These are phyloP conservation scores for Chironomus riparius DNA, from an alignment of 2,888 invertebrate species.

Conservation along the genomic window DNA sequence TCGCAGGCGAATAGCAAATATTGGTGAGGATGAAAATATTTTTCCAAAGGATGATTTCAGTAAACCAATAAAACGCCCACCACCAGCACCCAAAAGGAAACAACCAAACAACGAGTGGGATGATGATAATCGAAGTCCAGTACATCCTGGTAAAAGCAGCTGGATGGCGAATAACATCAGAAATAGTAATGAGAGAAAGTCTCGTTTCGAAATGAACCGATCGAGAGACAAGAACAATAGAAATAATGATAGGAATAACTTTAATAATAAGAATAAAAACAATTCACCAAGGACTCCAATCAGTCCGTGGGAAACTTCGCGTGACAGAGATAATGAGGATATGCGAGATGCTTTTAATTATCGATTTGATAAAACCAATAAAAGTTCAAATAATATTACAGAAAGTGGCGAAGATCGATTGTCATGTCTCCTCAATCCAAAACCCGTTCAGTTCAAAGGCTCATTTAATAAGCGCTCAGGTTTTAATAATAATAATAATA, in stretches of 20 bases:
- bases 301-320: background rate
- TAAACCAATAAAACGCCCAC: background rate
- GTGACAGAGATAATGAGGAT: background rate
- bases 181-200: background rate
- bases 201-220: background rate
- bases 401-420: background rate
- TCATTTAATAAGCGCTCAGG: constrained; percentile 19
- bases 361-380: background rate
- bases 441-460: constrained; percentile 13
- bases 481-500: background rate
- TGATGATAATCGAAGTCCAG: background rate
- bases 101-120: background rate
- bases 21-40: background rate
- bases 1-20: background rate
- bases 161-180: background rate
- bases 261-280: background rate
- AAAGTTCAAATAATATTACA: background rate
- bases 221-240: background rate
- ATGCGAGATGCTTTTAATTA: background rate
- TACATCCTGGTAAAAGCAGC: background rate
- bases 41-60: background rate
- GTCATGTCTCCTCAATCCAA: background rate
- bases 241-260: background rate
- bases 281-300: background rate
- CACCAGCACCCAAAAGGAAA: background rate